Conservation (phyloP, 2,113 vertebrate species). For the Pomatorhinus ruficollis region DNA sequence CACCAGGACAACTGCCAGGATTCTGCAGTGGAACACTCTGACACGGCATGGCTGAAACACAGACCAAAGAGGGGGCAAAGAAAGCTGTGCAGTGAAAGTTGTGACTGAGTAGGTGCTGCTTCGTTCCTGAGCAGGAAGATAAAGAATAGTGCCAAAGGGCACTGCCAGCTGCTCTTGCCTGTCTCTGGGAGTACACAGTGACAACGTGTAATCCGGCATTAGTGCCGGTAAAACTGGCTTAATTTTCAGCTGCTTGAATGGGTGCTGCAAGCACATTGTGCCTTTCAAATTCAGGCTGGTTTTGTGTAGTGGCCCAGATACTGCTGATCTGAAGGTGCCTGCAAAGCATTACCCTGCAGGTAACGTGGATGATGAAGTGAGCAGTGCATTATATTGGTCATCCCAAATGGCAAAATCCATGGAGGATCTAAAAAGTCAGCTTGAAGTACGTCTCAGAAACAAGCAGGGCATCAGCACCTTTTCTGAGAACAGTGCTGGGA, state of each 20-base stretch:
- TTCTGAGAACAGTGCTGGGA: not conserved
- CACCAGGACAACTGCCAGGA: not conserved
- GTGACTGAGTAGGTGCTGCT: not conserved
- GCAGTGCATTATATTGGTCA: not conserved
- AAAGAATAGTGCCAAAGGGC: not conserved
- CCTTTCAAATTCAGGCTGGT: not conserved
- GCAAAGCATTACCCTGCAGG: not conserved
- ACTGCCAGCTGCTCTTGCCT: not conserved
- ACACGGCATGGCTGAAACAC: rapidly evolving
- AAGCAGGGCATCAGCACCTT: not conserved
- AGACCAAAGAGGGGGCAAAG: not conserved
- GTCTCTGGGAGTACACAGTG: not conserved
- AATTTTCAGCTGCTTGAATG: not conserved
- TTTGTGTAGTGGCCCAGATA: not conserved
- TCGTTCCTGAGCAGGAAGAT: not conserved
- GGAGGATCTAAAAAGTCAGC: not conserved
- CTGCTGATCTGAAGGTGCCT: not conserved
- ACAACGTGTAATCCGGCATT: not conserved
- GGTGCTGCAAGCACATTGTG: not conserved
- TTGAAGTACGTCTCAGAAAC: not conserved
- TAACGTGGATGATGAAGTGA: not conserved
- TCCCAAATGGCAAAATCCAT: constrained; percentile 4
- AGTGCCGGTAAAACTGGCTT: not conserved
- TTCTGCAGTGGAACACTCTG: not conserved
- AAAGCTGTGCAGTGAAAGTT: not conserved